Evolutionary conservation across 2,888 invertebrate genomes (phyloP).

Genomic region (Loripinus fragilis): DNA sequence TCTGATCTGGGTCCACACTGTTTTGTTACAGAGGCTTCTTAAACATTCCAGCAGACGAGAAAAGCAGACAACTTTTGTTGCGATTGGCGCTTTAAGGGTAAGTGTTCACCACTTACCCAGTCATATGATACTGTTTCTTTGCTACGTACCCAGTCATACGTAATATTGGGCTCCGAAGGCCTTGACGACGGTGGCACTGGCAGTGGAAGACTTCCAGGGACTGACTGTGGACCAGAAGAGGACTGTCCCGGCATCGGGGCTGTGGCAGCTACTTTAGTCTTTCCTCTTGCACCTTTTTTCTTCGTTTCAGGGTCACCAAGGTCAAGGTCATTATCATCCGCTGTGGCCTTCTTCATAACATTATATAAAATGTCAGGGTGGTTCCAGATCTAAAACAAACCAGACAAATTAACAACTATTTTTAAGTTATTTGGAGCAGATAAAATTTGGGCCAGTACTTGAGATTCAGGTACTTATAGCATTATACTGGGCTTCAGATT

Average conservation of each 20-base stretch:
- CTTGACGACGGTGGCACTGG: slow-evolving; percentile 24
- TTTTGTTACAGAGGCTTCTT: too few species aligned
- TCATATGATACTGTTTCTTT: slow-evolving; percentile 9
- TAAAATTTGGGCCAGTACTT: too few species aligned
- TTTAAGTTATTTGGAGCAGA: too few species aligned
- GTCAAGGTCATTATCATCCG: slow-evolving; percentile 82
- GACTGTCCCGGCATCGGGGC: background rate
- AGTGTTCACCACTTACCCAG: slow-evolving; percentile 1
- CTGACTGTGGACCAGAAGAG: background rate
- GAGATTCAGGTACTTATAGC: too few species aligned
- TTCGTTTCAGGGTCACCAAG: slow-evolving; percentile 74
- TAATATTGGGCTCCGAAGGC: slow-evolving; percentile 59
- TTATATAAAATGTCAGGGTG: slow-evolving; percentile 84
- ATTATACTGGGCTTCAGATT: too few species aligned
- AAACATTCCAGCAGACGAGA: too few species aligned
- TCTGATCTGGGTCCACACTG: too few species aligned
- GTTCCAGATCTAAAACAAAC: slow-evolving; percentile 84
- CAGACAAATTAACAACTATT: too few species aligned
- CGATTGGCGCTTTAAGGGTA: too few species aligned
- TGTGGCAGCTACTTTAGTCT: slow-evolving; percentile 45
- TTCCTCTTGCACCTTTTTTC: slow-evolving; percentile 59
- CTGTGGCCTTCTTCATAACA: slow-evolving; percentile 72
- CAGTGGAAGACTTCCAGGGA: background rate
- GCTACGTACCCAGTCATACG: slow-evolving; percentile 74
- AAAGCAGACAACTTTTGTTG: too few species aligned